Evolutionary conservation across 2,797 vertebrate species (phyloP).

Genomic region (Rhyacichthys aspro): DNA sequence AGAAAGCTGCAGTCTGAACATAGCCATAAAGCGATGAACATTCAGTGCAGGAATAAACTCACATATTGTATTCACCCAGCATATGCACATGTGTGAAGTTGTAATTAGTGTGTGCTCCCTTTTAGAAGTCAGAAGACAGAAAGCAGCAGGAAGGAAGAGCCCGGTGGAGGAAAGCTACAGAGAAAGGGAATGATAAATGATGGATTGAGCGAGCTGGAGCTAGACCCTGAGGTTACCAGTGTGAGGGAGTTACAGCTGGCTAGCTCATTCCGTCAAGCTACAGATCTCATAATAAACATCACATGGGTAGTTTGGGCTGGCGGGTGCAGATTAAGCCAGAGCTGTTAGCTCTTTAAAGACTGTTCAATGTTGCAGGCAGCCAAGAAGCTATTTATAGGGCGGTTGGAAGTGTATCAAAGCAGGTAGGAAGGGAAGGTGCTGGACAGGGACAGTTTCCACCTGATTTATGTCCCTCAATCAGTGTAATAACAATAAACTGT

Average conservation of each 20-base stretch:
- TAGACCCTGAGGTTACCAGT: constrained; percentile 69
- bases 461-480: constrained; percentile 78
- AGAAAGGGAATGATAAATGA: constrained; percentile 68
- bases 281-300: constrained; percentile 79
- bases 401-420: constrained; percentile 68
- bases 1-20: too few relatives aligned
- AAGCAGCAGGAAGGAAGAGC: constrained; percentile 40
- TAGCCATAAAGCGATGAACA: background rate
- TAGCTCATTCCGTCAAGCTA: constrained; percentile 66
- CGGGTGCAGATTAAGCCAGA: constrained; percentile 75
- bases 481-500: constrained; percentile 76
- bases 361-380: constrained; percentile 63
- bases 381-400: constrained; percentile 72
- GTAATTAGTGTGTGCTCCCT: constrained; percentile 49
- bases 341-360: constrained; percentile 78
- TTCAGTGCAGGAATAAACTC: background rate
- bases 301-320: constrained; percentile 77
- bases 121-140: constrained; percentile 34
- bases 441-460: constrained; percentile 53
- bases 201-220: constrained; percentile 55
- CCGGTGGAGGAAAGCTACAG: constrained; percentile 34
- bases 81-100: constrained; percentile 36
- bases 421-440: constrained; percentile 61
- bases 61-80: constrained; percentile 22
- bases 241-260: constrained; percentile 73